Evolutionary conservation across 2,113 vertebrate species (phyloP).

Genomic region (Petrocephalus zakoni): DNA sequence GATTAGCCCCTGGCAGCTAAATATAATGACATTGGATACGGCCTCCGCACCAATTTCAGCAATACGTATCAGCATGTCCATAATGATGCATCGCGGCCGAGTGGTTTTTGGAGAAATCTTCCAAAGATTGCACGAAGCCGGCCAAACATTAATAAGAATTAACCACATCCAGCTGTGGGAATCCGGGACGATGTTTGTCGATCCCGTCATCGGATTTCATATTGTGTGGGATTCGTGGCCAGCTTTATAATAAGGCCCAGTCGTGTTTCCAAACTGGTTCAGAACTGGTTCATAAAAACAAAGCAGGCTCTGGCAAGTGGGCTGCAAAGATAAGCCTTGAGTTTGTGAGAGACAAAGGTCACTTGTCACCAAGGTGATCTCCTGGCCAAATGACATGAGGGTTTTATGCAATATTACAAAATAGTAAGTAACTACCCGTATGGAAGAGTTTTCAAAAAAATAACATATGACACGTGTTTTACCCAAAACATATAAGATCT

Average conservation of each 20-base stretch:
- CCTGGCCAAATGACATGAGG: conserved; percentile 15
- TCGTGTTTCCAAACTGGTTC: conserved; percentile 35
- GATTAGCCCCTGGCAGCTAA: conserved; percentile 8
- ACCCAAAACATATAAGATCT: neutral
- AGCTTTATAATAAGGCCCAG: conserved; percentile 43
- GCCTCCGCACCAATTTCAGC: conserved; percentile 18
- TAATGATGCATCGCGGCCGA: conserved; percentile 33
- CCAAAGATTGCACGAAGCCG: conserved; percentile 30
- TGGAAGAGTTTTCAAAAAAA: neutral
- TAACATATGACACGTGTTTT: neutral
- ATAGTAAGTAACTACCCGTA: neutral
- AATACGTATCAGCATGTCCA: conserved; percentile 12
- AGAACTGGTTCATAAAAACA: conserved; percentile 6
- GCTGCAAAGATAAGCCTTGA: neutral
- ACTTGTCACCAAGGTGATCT: neutral
- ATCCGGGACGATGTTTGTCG: conserved; percentile 12
- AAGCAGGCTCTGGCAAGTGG: conserved; percentile 1
- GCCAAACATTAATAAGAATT: conserved; percentile 25
- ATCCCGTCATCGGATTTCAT: conserved; percentile 23
- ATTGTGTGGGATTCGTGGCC: conserved; percentile 13
- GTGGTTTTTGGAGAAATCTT: conserved; percentile 27
- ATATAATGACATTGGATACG: conserved; percentile 18
- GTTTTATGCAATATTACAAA: neutral
- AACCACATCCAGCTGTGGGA: conserved; percentile 36
- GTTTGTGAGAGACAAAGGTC: conserved; percentile 21